Evolutionary conservation across 1,140 invertebrate genomes (phyloP), one percentile per base, ranked within the genome.

Genomic region (Drosophila arizonae): DNA sequence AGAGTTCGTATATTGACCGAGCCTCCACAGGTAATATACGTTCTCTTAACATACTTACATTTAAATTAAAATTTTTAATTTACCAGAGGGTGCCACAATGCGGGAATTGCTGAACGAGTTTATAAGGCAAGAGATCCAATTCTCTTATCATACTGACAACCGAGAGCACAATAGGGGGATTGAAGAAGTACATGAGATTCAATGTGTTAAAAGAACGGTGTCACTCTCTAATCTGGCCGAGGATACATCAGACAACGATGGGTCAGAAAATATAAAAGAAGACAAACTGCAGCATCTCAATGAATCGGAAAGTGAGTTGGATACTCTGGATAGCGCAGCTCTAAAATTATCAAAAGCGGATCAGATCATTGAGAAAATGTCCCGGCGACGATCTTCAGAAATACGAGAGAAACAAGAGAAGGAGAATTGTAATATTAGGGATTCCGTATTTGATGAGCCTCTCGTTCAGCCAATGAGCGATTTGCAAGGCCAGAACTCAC

Each of bases 341-440:
- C 50, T 62, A 1, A 90, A 81, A 33, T 36, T 90, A 17, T 62
- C 68, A 3, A 75, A 80, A 55, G 46, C 81, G n/a, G 85, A 89
- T 8, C 58, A 79, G 48, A 51, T 76, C 2, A 75, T 91, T 60
- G 76, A 81, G 48, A 81, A 80, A 77, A 91, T 90, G 85, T 62
- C 90, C 1, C 72, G 79, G 1, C 57, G 79, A 5, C 62, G 71
- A 1, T 71, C 76, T 3, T 80, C 75, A 3, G 77, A 76, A 72
- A 50, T 54, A 6, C 60, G 24, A 5, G 74, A 81, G 11, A 72
- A 62, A 6, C 17, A 28, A 21, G 57, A 60, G 4, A 67, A 56
- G 9, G 48, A 64, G 0, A 56, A 51, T 6, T 28, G 52, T 4
- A 10, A 28, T 8, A 55, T 75, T 3, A 48, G 21, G 9, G 69